Evolutionary conservation across 2,797 vertebrate genomes (phyloP), one percentile per base, ranked within the genome.

Genomic region (Lagodon rhomboides): DNA sequence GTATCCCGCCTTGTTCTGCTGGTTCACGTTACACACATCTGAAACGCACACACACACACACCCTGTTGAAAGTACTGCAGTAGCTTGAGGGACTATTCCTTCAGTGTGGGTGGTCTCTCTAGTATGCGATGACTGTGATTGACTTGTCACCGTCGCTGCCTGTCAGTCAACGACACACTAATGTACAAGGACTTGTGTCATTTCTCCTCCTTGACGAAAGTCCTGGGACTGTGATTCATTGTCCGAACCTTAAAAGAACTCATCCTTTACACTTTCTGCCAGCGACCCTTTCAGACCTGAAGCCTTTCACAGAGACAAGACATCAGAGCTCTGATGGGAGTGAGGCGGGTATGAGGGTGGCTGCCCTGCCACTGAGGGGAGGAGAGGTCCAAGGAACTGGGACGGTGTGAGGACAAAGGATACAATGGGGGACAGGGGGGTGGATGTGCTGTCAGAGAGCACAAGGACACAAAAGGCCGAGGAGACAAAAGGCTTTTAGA

Each of bases 1-100:
- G 86, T 99, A 99, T 22, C 98, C 98, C 0, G 98, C 98, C 93
- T 99, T 99, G 95, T 99, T 99, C 96, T 99, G 98, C 86, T 99
- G 98, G 91, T 99, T 96, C 88, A 99, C 97, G 0, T 99, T 97
- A 80, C 98, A 99, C 93, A 98, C 96, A 43, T 98, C 98, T 99
- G 95, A 61, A 68, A 90, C 62, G 84, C 41, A 83, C 62, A 85
- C 41, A 83, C 68, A 79, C 68, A 78, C 47, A 79, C 66, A 47
- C 41, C 18, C 22, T 9, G 63, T 22, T 60, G 15, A 66, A 27
- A 56, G 15, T 34, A 23, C 25, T 6, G 34, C 41, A 27, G 50
- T 2, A 9, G 58, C 20, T 46, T 0, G 0, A 51, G 47, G 61
- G 22, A 12, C 43, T 3, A 27, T 6, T 5, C 30, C 17, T 47